These are phyloP conservation scores for Carollia perspicillata DNA, from an alignment of 2,113 vertebrate species.

Conservation along the genomic window DNA sequence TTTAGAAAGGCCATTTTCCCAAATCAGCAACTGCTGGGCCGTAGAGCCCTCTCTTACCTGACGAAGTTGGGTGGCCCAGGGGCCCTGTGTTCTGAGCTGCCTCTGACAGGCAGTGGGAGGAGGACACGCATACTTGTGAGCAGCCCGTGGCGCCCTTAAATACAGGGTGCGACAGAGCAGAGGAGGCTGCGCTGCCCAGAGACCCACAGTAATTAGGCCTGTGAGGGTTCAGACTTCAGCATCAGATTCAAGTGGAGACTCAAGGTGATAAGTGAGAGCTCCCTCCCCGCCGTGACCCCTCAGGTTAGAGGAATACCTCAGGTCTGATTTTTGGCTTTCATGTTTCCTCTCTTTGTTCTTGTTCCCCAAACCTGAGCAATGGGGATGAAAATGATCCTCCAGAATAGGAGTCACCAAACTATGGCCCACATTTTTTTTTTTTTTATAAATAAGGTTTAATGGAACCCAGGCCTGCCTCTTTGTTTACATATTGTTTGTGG, in stretches of 20 bases:
- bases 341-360: not conserved
- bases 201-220: not conserved
- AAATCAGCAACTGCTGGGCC: not conserved
- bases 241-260: not conserved
- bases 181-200: not conserved
- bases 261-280: not conserved
- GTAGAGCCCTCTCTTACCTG: not conserved
- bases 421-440: not conserved
- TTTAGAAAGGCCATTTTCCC: not conserved
- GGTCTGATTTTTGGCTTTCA: not conserved
- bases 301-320: not conserved
- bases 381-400: not conserved
- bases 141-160: not conserved
- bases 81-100: not conserved
- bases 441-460: not conserved
- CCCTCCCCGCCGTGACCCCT: not conserved
- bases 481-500: not conserved
- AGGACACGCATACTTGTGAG: fast-evolving
- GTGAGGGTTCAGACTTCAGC: not conserved
- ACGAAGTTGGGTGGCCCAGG: not conserved
- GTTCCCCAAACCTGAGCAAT: not conserved
- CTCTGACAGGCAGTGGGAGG: not conserved
- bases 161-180: not conserved
- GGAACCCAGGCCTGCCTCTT: not conserved
- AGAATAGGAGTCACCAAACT: not conserved